Conservation (phyloP, 2,797 vertebrate species). For the Pristis pectinata region DNA sequence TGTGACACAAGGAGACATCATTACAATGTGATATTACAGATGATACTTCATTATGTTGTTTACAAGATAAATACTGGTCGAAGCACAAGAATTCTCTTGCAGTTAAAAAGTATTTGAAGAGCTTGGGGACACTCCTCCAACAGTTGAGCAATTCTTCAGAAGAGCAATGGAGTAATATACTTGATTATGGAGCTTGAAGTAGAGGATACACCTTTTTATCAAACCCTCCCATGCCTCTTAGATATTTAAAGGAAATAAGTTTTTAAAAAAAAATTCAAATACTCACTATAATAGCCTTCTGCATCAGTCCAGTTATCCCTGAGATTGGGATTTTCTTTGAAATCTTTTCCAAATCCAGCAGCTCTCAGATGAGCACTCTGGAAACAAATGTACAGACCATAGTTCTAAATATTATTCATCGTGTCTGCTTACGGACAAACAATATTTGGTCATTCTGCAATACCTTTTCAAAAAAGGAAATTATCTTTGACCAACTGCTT, state of each 20-base stretch:
- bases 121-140: too few species aligned
- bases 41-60: neutral
- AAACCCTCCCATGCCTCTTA: neutral
- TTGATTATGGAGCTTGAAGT: neutral
- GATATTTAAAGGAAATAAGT: neutral
- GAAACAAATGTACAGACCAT: neutral
- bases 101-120: neutral
- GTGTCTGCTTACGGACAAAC: neutral
- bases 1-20: neutral
- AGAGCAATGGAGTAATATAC: neutral
- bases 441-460: neutral
- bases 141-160: neutral
- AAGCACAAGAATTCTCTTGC: neutral
- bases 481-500: neutral
- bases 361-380: slow-evolving; percentile 93
- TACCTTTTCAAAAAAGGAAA: neutral
- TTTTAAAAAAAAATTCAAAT: neutral
- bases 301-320: slow-evolving; percentile 99
- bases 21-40: neutral
- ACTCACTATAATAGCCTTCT: slow-evolving; percentile 96
- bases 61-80: neutral
- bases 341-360: slow-evolving; percentile 93
- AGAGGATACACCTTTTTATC: neutral
- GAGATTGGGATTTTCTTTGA: slow-evolving; percentile 98
- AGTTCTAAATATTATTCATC: neutral